Base-by-base conservation (phyloP, 2,797 vertebrate species). In the Pachyuromys duprasi region DNA sequence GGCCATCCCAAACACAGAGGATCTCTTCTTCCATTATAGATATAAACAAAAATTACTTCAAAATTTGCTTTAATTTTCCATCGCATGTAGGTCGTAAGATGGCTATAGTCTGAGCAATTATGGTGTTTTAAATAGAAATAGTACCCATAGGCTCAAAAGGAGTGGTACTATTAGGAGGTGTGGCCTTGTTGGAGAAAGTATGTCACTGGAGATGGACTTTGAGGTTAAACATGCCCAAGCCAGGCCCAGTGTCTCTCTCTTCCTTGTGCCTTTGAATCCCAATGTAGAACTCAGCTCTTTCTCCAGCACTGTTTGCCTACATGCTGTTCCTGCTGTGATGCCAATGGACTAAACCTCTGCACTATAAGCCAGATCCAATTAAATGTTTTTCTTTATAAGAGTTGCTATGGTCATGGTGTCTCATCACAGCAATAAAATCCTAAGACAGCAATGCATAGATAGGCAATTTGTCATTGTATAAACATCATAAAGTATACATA, bases 41-140 rank as follows among this genome's bases (percentile, higher is more conserved):
- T 94, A 26, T 95, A 26, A 92, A 86, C 9, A 31, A 86, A 82
- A 33, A 13, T 26, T 2, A 74, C 67, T 83, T 88, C 20, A 81
- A 88, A 93, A 62, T 83, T 96, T 15, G 81, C 45, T 81, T 79
- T 79, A 22, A 53, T 87, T 90, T 95, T 78, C 87, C 20, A 82
- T 3, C 62, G 36, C 28, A 53, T 60, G 8, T 70, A 72, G 22
- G 20, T 33, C 55, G 2, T 65, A 20, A 83, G 60, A 3, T 31
- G 18, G 45, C 55, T 42, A 65, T 5, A 42, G 33, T 75, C 42
- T 82, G 24, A 75, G n/a, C 49, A 74, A 11, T 39, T 74, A 36
- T 74, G 69, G n/a, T 72, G 70, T 42, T 74, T 74, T 74, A 11
- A 74, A 26, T 74, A 22, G 39, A 74, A 74, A 42, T 74, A 22